Evolutionary conservation across 2,888 invertebrate genomes (phyloP).

Genomic region (Drosophila testacea): DNA sequence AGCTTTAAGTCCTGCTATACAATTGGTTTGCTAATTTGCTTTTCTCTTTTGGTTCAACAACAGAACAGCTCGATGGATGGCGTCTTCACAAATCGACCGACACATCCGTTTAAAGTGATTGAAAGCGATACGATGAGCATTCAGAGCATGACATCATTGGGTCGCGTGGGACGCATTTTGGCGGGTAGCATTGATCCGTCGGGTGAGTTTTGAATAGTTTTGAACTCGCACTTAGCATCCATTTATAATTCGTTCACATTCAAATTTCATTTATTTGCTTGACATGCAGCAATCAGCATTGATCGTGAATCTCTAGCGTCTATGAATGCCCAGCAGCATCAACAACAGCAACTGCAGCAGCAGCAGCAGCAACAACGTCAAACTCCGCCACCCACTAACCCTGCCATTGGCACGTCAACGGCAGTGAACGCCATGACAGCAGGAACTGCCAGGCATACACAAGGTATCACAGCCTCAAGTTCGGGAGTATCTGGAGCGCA

Average conservation of each 20-base stretch:
- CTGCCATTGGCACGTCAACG: slow-evolving; percentile 29
- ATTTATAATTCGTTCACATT: slow-evolving; percentile 14
- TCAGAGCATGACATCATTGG: slow-evolving; percentile 95
- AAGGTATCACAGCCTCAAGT: not conserved
- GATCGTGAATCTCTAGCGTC: slow-evolving; percentile 84
- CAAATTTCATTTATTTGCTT: slow-evolving; percentile 9
- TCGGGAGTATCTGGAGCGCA: slow-evolving; percentile 17
- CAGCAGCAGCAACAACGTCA: slow-evolving; percentile 51
- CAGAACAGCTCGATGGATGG: slow-evolving; percentile 90
- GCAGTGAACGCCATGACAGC: slow-evolving; percentile 35
- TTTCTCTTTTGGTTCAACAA: slow-evolving; percentile 36
- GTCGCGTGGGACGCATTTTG: slow-evolving; percentile 92
- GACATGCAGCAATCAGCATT: slow-evolving; percentile 79
- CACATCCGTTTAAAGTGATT: slow-evolving; percentile 93
- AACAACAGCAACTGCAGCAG: slow-evolving; percentile 56
- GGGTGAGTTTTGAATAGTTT: slow-evolving; percentile 83
- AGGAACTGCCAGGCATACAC: slow-evolving; percentile 19
- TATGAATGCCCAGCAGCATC: slow-evolving; percentile 69
- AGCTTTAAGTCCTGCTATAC: not conserved
- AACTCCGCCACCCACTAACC: slow-evolving; percentile 43
- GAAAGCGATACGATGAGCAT: slow-evolving; percentile 95
- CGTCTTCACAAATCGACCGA: slow-evolving; percentile 89
- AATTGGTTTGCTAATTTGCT: slow-evolving; percentile 38
- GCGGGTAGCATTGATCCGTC: slow-evolving; percentile 89
- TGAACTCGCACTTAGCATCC: slow-evolving; percentile 27